These are phyloP conservation scores for Plutella xylostella DNA, from an alignment of 2,888 invertebrate species.

Conservation along the genomic window DNA sequence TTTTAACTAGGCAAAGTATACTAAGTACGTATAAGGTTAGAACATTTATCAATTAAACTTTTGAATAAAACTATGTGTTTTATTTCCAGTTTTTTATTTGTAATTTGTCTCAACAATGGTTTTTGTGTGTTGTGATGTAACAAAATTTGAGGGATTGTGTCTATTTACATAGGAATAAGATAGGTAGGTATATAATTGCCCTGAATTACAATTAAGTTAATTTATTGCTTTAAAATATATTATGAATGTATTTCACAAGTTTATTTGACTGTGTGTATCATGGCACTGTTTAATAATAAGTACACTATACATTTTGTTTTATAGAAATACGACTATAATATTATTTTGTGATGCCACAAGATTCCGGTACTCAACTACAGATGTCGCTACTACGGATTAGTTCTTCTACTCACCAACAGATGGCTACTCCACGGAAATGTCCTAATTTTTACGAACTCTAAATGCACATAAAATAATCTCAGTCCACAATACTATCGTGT, in stretches of 20 bases:
- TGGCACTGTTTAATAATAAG: conserved; percentile 22
- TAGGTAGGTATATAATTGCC: neutral
- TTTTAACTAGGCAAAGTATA: too few species aligned
- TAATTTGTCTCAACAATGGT: neutral
- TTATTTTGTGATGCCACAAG: neutral
- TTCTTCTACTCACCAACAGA: conserved; percentile 29
- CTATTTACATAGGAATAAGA: neutral
- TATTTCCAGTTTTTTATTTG: neutral
- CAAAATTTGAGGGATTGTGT: too few species aligned
- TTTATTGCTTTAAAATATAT: neutral
- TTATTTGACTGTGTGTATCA: too few species aligned
- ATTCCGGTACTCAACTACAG: conserved; percentile 19
- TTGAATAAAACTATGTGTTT: neutral
- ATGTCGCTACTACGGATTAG: conserved; percentile 17
- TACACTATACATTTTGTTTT: too few species aligned
- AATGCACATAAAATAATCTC: conserved; percentile 61
- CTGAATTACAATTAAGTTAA: neutral
- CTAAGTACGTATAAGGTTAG: too few species aligned
- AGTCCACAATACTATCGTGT: conserved; percentile 56
- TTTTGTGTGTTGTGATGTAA: too few species aligned
- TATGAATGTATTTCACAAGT: too few species aligned
- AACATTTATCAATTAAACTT: too few species aligned
- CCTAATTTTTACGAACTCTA: conserved; percentile 31
- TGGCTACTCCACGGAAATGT: conserved; percentile 28
- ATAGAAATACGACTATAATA: neutral